Base-by-base conservation (phyloP, 1,140 invertebrate genomes). In the Megathymus violae region DNA sequence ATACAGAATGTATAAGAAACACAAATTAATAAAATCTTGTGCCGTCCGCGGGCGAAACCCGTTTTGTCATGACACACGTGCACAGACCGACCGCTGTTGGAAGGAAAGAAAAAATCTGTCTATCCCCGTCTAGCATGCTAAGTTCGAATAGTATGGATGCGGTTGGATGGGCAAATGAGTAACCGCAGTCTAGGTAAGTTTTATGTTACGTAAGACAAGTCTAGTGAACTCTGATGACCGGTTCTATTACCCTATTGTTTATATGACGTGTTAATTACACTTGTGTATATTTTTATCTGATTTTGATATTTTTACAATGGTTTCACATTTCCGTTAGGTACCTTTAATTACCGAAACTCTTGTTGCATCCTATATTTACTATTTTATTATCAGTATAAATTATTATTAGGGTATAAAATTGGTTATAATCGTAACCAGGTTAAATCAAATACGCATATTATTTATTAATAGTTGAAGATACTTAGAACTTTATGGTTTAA, bases 1-100 rank as follows among this genome's bases (percentile, higher is more conserved):
- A 69, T 65, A 80, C 74, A 78, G 74, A 77, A 78, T 74, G 70
- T 78, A 75, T 78, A 80, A 82, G 80, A 83, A 85, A 88, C 65
- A 85, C 80, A 84, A 88, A 86, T 86, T 88, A 88, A 85, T 88
- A 85, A 85, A 88, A 86, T 85, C 82, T 84, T 80, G 72, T 65
- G 73, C 75, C 75, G 76, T 75, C 73, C 71, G 68, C 74, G 60
- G 68, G 67, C 78, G 74, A 83, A 87, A 89, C 86, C 78, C 73
- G 86, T 87, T 89, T 70, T 67, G 74, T 74, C 78, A 71, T 71
- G 78, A 80, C 81, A 85, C 86, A 89, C 86, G 86, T 89, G 84
- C 86, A 86, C 70, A 64, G 76, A 81, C 76, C 74, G 82, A 74
- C 76, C 80, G 63, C 61, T 67, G 65, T 48, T 65, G 15, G 80